Conservation (phyloP, 2,113 vertebrate genomes). For the Thymallus thymallus region DNA sequence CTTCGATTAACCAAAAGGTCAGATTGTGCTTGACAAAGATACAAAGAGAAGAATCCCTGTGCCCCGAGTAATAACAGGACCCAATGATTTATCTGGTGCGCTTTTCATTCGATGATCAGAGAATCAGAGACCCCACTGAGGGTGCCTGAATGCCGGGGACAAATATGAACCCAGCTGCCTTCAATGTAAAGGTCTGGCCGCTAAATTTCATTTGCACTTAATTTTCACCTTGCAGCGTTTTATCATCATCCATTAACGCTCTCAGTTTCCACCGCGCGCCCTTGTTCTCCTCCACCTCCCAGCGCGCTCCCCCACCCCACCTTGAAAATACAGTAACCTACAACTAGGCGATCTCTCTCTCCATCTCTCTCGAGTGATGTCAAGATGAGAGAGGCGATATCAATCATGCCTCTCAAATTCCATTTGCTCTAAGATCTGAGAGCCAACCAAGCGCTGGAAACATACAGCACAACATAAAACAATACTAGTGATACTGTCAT, state of each 20-base stretch:
- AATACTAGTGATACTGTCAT: background rate
- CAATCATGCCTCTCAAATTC: background rate
- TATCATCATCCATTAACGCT: background rate
- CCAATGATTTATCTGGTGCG: too few relatives aligned
- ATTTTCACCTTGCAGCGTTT: slow-evolving; percentile 14
- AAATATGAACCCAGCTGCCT: background rate
- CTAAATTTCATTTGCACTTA: background rate
- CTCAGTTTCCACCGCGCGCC: background rate
- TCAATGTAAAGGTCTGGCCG: background rate
- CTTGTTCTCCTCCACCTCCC: background rate
- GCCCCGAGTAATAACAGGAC: too few relatives aligned
- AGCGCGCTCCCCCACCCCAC: background rate
- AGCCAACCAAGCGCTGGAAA: background rate
- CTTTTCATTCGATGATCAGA: too few relatives aligned
- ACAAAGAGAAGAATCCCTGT: too few relatives aligned
- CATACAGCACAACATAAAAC: background rate
- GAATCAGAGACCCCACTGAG: background rate
- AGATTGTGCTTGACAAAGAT: too few relatives aligned
- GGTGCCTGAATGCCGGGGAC: background rate
- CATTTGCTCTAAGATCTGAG: background rate
- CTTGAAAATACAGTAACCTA: background rate
- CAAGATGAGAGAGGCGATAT: background rate
- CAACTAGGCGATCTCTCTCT: background rate
- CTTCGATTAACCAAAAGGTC: too few relatives aligned
- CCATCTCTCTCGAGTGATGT: background rate